Evolutionary conservation across 2,888 invertebrate genomes (phyloP).

Genomic region (Cepaea hortensis): DNA sequence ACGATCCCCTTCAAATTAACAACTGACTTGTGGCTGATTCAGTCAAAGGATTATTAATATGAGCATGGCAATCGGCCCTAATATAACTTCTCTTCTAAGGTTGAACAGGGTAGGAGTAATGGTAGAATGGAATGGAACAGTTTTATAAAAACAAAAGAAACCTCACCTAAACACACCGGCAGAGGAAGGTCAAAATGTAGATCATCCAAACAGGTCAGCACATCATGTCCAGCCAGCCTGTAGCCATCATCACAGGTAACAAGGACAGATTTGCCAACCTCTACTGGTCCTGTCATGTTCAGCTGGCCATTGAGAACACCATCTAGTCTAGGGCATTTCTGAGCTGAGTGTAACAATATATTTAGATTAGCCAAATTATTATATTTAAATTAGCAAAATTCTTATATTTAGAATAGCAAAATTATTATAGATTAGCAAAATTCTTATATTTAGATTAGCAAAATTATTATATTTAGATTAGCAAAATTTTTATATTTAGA

Average conservation of each 20-base stretch:
- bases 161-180: conserved; percentile 62
- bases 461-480: no score
- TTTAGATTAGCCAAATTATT: neutral
- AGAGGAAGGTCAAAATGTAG: conserved; percentile 56
- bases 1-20: no score
- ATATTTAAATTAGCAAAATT: neutral
- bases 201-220: conserved; percentile 56
- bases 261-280: conserved; percentile 55
- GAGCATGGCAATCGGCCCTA: no score
- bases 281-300: conserved; percentile 54
- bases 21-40: no score
- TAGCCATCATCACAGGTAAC: conserved; percentile 64
- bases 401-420: neutral
- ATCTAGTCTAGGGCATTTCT: conserved; percentile 57
- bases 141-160: neutral
- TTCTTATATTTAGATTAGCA: no score
- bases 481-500: neutral
- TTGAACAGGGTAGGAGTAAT: no score
- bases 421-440: neutral
- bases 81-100: no score
- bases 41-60: no score
- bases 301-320: conserved; percentile 57
- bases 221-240: conserved; percentile 43
- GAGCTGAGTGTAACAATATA: conserved; percentile 53
- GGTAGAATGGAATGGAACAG: no score